Base-by-base conservation (phyloP, 2,113 vertebrate genomes). In the Lutjanus erythropterus region DNA sequence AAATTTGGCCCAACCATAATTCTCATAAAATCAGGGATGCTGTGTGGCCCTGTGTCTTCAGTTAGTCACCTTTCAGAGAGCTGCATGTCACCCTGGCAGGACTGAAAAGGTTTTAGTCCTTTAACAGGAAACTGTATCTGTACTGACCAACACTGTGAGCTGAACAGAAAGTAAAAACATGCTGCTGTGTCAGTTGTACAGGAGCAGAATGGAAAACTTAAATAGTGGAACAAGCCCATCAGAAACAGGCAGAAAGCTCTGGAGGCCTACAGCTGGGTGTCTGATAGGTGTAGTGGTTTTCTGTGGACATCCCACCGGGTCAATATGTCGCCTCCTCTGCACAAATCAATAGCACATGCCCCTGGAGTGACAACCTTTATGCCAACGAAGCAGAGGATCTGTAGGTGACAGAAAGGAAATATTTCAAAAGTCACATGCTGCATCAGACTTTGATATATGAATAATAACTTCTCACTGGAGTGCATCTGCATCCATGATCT, bases 291-390 rank as follows among this genome's bases (percentile, higher is more conserved):
- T 37, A 19, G 29, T 47, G 61, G 41, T 50, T 66, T 67, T 59
- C 25, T 64, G 8, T 15, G 31, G 60, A 56, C 18, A 3, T 60
- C 64, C 27, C 31, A 27, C n/a, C 25, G 46, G 21, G 21, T 71
- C 60, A 61, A 68, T 50, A 69, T 55, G 33, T 9, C 41, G 14
- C 21, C 55, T 72, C 46, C 23, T 71, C 31, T 41, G 19, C 37
- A 42, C 12, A 64, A 76, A 81, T 85, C 78, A 62, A 73, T 37
- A 62, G 62, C 41, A 49, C 49, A 68, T 25, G 56, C 39, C 62
- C 27, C 42, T 68, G 58, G 56, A 35, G 33, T 66, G 66, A 85
- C 33, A 46, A 3, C 31, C 65, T 58, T 70, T 15, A 41, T 15
- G 11, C 31, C 19, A 23, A 19, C 58, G 9, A 10, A 62, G 61